phyloP scores from a whole-genome alignment of 2,113 vertebrate genomes.

The Perca fluviatilis region DNA sequence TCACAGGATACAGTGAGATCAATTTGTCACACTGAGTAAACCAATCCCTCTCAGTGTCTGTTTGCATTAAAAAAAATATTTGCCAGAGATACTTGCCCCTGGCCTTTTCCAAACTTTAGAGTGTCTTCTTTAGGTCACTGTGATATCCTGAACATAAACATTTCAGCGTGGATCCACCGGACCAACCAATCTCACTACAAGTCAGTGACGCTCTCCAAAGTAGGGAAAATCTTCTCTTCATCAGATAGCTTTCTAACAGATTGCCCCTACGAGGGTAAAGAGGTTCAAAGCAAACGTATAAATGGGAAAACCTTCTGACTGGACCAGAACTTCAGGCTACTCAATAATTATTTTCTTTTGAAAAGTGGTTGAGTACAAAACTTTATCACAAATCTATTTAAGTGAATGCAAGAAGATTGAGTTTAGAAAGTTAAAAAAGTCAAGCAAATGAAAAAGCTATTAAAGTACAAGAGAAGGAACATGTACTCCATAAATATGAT shows the following conservation, averaged over 20 bases:
- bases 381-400: not conserved
- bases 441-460: not conserved
- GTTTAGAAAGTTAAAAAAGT: not conserved
- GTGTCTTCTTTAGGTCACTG: not conserved
- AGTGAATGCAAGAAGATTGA: not conserved
- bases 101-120: slow-evolving; percentile 5
- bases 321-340: slow-evolving; percentile 8
- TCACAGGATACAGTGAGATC: not conserved
- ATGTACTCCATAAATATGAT: not conserved
- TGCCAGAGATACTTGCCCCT: not conserved
- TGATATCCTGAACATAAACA: not conserved
- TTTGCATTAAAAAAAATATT: not conserved
- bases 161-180: not conserved
- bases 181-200: not conserved
- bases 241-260: not conserved
- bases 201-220: not conserved
- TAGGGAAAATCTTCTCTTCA: not conserved
- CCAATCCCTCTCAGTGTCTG: slow-evolving; percentile 4
- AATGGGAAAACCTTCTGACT: slow-evolving; percentile 8
- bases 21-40: slow-evolving; percentile 10
- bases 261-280: not conserved
- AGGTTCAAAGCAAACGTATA: slow-evolving; percentile 37
- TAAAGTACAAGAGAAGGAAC: not conserved
- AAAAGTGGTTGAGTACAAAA: not conserved
- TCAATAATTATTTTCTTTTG: not conserved